phyloP scores from a whole-genome alignment of 2,888 invertebrate genomes.

The Chamaedrilus cognettii region DNA sequence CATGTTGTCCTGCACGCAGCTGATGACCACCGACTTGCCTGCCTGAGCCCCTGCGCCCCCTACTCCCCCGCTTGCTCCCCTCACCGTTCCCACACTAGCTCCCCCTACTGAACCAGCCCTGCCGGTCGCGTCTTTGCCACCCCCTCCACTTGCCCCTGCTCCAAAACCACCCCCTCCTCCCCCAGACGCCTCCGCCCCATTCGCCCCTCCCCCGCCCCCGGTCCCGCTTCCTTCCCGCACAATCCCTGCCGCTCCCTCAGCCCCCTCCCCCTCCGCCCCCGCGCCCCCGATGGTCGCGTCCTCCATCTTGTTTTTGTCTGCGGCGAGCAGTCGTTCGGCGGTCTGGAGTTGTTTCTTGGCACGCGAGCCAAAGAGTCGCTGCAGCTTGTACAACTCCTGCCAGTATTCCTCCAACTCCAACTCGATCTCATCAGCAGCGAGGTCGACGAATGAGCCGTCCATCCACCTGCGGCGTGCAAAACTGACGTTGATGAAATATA shows the following conservation, averaged over 20 bases:
- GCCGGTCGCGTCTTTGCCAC: too few species aligned
- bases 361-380: constrained; percentile 66
- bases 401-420: constrained; percentile 73
- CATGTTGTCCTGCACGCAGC: constrained; percentile 59
- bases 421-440: constrained; percentile 78
- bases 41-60: too few species aligned
- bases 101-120: too few species aligned
- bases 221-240: neutral
- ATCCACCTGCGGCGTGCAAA: too few species aligned
- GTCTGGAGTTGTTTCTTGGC: constrained; percentile 58
- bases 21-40: too few species aligned
- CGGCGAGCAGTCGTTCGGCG: too few species aligned
- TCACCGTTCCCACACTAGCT: too few species aligned
- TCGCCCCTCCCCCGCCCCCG: neutral
- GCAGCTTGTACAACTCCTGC: constrained; percentile 77
- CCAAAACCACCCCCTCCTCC: neutral
- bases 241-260: constrained; percentile 57
- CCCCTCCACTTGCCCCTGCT: constrained; percentile 65
- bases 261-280: constrained; percentile 53
- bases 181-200: constrained; percentile 66
- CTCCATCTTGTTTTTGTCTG: too few species aligned
- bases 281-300: too few species aligned
- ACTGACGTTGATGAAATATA: neutral
- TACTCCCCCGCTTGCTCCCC: too few species aligned
- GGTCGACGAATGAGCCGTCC: constrained; percentile 88